Base-by-base conservation (phyloP, 1,140 invertebrate genomes). In the Philotrypesis tridentata region DNA sequence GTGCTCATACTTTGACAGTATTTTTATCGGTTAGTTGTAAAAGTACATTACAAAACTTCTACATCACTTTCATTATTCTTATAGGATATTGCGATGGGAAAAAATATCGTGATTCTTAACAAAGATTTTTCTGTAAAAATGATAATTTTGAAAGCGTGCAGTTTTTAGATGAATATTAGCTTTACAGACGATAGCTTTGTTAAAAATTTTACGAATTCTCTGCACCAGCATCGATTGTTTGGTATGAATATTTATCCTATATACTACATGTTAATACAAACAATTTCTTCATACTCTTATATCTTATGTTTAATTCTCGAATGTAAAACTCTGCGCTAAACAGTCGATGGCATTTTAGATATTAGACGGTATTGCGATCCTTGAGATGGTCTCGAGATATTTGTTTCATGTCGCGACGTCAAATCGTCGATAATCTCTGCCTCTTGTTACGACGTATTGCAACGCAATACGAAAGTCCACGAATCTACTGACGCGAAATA, bases 381-480 rank as follows among this genome's bases (percentile, higher is more conserved):
- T 72, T 14, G 4, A 11, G 11, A 68, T n/a, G 5, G 12, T 27
- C 3, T 74, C 73, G 83, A 68, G 67, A 71, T 81, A 84, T 80
- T 88, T 89, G 88, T 87, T 89, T 87, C 87, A 89, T 86, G 85
- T 90, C 88, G 31, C 14, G 61, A 71, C 40, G 80, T 86, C 85
- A 82, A 71, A 73, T 68, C 60, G 83, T 79, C 78, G 80, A 84
- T 67, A 82, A 85, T 71, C 82, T 87, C 81, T 87, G 85, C 83
- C 84, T 84, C 82, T 79, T 87, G 85, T 88, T 87, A 87, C 83
- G 84, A 85, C 76, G 80, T 77, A 82, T 82, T 74, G 55, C 12
- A n/a, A 76, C 33, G 21, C 31, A 74, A 77, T 82, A 77, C 74
- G n/a, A 63, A 82, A 33, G 74, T 82, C 74, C 80, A 82, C 12